phyloP scores from a whole-genome alignment of 1,140 invertebrate species.

The Drosophila erecta region DNA sequence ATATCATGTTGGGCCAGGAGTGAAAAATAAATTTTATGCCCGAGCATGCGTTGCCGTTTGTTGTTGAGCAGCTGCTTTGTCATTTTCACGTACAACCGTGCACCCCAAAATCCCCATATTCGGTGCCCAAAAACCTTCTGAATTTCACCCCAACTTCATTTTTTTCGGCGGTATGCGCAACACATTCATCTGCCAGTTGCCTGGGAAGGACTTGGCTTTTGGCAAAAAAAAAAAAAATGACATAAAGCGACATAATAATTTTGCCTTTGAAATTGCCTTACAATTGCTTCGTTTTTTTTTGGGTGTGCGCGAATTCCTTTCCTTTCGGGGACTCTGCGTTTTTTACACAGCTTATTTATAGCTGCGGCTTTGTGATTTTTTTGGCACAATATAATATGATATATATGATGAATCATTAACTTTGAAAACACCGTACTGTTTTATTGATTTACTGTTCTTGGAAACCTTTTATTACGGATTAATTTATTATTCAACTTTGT shows the following conservation, averaged over 20 bases:
- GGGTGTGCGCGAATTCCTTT: conserved; percentile 41
- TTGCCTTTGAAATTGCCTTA: conserved; percentile 81
- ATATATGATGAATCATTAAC: conserved; percentile 1
- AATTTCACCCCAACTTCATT: neutral
- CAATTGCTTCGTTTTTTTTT: conserved; percentile 71
- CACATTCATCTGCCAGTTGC: conserved; percentile 63
- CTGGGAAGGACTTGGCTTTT: conserved; percentile 45
- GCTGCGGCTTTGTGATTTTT: conserved; percentile 46
- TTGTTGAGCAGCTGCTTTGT: conserved; percentile 76
- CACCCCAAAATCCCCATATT: conserved; percentile 17
- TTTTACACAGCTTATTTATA: conserved; percentile 58
- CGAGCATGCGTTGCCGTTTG: conserved; percentile 68
- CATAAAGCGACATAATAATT: conserved; percentile 83
- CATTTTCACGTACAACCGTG: conserved; percentile 67
- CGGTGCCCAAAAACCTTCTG: neutral
- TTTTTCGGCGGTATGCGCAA: neutral
- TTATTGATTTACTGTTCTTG: conserved; percentile 11
- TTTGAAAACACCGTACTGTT: conserved; percentile 8
- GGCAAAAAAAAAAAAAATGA: conserved; percentile 51
- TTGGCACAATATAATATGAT: neutral
- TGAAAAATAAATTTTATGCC: conserved; percentile 77
- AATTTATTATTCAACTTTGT: conserved; percentile 1
- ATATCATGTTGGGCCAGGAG: conserved; percentile 60
- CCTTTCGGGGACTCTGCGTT: conserved; percentile 9
- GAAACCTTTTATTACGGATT: conserved; percentile 2